Base-by-base conservation (phyloP, 1,140 invertebrate genomes). In the Daktulosphaira vitifoliae region DNA sequence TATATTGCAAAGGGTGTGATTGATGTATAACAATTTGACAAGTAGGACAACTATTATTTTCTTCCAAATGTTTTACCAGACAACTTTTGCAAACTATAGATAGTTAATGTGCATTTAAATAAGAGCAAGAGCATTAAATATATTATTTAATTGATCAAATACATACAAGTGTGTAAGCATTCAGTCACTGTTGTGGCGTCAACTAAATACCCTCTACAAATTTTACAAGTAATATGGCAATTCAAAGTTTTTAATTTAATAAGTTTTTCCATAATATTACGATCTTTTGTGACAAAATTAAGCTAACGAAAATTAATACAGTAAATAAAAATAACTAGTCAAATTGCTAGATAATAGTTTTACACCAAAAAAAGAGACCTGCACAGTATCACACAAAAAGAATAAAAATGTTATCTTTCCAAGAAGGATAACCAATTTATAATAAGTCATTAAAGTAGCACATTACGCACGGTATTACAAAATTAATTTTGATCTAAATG, bases 21-120 rank as follows among this genome's bases (percentile, higher is more conserved):
- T 98, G 94, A 76, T 98, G 94, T 70, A 98, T 96, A 46, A 96
- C 91, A 72, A 92, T 92, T 75, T 89, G 87, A 80, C 94, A 98
- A 80, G 90, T 90, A 71, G 95, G 95, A 79, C 95, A 98, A 18
- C 90, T 93, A 75, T 97, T 96, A 73, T 94, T 94, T 72, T 95
- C 93, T 76, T 97, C 93, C 64, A 98, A 79, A 78, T 97, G 92
- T 75, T 97, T 97, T 48, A 98, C 94, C 66, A 98, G 77, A 75
- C 94, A 98, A 74, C 91, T 96, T 78, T 97, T 97, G 77, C 94
- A 98, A 79, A 97, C 90, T 92, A 77, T 51, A 81, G 82, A 73
- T 66, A 71, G 67, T n/a, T n/a, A n/a, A n/a, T n/a, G n/a, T n/a
- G n/a, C n/a, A n/a, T n/a, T n/a, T 50, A 64, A 67, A 66, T 56